Conservation (phyloP, 2,888 invertebrate genomes). For the Drosophila flavopinicola region DNA sequence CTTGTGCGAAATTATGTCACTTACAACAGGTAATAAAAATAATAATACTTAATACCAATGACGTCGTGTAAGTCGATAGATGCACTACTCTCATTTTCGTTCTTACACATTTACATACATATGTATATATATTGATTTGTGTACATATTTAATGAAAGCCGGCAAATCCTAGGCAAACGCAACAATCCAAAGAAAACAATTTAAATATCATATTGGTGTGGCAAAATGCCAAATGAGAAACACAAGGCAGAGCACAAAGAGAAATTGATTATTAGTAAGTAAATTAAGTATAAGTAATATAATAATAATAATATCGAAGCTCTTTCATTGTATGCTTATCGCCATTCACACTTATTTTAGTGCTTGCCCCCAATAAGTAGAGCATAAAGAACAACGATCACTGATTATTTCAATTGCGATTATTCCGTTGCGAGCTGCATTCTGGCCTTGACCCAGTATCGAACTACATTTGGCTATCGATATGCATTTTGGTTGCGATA, state of each 20-base stretch:
- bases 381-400: too few relatives aligned
- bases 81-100: too few relatives aligned
- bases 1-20: slow-evolving; percentile 19
- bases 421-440: not conserved
- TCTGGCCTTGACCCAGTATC: slow-evolving; percentile 2
- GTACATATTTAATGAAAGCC: not conserved
- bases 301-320: too few relatives aligned
- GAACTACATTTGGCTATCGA: not conserved
- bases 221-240: not conserved
- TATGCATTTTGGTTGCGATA: not conserved
- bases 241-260: not conserved
- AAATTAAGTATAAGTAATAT: too few relatives aligned
- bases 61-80: too few relatives aligned
- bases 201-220: not conserved
- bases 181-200: not conserved
- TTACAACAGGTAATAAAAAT: not conserved
- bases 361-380: too few relatives aligned
- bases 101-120: not conserved
- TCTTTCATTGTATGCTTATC: too few relatives aligned
- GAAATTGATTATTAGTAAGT: not conserved
- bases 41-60: slow-evolving; percentile 1
- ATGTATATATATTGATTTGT: not conserved
- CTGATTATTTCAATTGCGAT: too few relatives aligned
- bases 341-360: too few relatives aligned
- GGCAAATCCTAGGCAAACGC: not conserved